These are phyloP conservation scores for Isoperla grammatica DNA, from an alignment of 2,888 invertebrate species.

Conservation along the genomic window DNA sequence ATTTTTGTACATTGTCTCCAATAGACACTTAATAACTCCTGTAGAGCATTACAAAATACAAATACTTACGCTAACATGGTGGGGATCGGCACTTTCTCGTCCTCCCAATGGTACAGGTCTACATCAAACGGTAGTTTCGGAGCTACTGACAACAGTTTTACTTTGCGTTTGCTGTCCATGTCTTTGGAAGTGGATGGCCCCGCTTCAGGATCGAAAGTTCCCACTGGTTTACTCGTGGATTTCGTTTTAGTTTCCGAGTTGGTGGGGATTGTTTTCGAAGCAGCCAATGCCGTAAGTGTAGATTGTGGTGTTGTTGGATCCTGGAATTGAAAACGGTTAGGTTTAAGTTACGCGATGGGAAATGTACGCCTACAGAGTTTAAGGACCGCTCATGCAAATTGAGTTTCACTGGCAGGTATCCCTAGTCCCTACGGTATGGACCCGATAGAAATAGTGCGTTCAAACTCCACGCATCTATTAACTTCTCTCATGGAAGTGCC, in stretches of 20 bases:
- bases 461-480: too few relatives aligned
- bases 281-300: conserved; percentile 14
- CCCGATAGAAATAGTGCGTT: too few relatives aligned
- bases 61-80: conserved; percentile 42
- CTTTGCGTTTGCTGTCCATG: conserved; percentile 33
- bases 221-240: not conserved
- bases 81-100: conserved; percentile 43
- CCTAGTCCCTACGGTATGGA: too few relatives aligned
- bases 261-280: not conserved
- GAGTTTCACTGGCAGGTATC: too few relatives aligned
- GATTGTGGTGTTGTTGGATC: conserved; percentile 33
- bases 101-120: conserved; percentile 50
- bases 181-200: conserved; percentile 1
- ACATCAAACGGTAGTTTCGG: conserved; percentile 47
- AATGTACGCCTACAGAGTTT: too few relatives aligned
- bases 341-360: too few relatives aligned
- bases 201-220: not conserved
- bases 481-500: too few relatives aligned
- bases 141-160: conserved; percentile 39
- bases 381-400: too few relatives aligned
- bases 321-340: conserved; percentile 24
- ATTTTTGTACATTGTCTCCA: too few relatives aligned
- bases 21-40: too few relatives aligned
- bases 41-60: not conserved
- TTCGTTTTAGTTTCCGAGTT: not conserved